These are phyloP conservation scores for Pantala flavescens DNA, from an alignment of 1,140 invertebrate genomes.

Conservation along the genomic window DNA sequence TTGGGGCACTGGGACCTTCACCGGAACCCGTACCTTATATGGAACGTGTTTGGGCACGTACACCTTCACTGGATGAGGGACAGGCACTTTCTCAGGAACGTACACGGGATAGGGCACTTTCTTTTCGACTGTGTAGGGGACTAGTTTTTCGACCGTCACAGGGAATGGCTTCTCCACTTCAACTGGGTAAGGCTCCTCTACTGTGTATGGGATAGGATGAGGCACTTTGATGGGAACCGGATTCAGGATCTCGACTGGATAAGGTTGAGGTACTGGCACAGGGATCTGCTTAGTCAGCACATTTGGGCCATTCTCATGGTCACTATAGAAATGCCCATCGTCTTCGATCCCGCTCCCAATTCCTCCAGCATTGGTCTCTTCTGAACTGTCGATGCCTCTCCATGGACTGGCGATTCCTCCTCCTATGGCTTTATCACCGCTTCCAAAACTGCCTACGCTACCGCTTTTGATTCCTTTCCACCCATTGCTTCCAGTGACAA, in stretches of 20 bases:
- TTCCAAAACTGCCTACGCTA: too few species aligned
- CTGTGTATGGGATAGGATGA: not conserved
- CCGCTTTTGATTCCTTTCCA: too few species aligned
- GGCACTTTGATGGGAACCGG: not conserved
- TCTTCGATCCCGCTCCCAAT: too few species aligned
- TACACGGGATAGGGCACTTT: slow-evolving; percentile 17
- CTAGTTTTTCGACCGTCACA: slow-evolving; percentile 16
- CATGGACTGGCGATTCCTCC: too few species aligned
- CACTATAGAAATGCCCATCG: too few species aligned
- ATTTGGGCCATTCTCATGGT: too few species aligned
- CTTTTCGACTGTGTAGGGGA: not conserved
- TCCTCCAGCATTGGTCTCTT: too few species aligned
- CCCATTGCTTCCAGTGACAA: too few species aligned
- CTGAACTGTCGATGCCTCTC: too few species aligned
- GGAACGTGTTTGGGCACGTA: slow-evolving; percentile 13
- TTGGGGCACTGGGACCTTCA: slow-evolving; percentile 14
- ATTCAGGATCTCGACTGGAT: not conserved
- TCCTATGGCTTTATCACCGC: too few species aligned
- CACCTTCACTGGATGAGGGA: slow-evolving; percentile 13
- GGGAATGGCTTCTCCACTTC: not conserved
- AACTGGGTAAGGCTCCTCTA: slow-evolving; percentile 11
- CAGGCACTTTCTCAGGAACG: slow-evolving; percentile 17
- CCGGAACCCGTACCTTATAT: slow-evolving; percentile 14
- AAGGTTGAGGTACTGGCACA: not conserved
- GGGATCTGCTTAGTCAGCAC: not conserved